Base-by-base conservation (phyloP, 2,888 invertebrate genomes). In the Drosophila colorata region DNA sequence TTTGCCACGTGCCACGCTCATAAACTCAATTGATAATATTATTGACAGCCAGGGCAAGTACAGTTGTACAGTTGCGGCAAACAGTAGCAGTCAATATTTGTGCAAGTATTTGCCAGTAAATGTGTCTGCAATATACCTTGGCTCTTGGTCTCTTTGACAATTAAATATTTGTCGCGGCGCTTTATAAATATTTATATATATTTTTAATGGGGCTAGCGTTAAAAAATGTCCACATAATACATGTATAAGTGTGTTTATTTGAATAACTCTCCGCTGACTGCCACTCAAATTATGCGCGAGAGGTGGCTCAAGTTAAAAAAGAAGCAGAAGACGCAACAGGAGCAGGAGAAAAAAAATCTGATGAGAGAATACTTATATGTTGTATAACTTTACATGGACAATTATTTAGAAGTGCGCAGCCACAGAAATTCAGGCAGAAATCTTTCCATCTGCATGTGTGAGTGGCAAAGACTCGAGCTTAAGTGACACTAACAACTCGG, bases 401-500 rank as follows among this genome's bases (percentile, higher is more conserved):
- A 89, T 85, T 85, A 85, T 85, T 86, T 88, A 69, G 70, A 85
- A 88, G 88, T 85, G 89, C 88, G 65, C 75, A 87, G 80, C 66
- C 59, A 58, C 43, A 35, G 55, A 66, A 74, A 46, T 41, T 8
- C 53, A 49, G 16, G 18, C 69, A 46, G 57, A 52, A 82, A 79
- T 70, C 57, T 60, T 59, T 53, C 23, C 66, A 75, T 74, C 66
- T 78, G 69, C 67, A 87, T 71, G 68, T 74, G 69, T 70, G 71
- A 69, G 82, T 76, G 85, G 52, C 82, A 85, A 81, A 87, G 88
- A 68, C 87, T 84, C 67, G 64, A 68, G 73, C 90, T 89, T 88
- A 88, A 85, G 88, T 88, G 90, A 86, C 90, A 86, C 85, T 86
- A 89, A 85, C 87, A 77, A 79, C 80, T 72, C 51, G 53, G 73